phyloP scores from a whole-genome alignment of 1,140 invertebrate species.

The Oppia nitens region DNA sequence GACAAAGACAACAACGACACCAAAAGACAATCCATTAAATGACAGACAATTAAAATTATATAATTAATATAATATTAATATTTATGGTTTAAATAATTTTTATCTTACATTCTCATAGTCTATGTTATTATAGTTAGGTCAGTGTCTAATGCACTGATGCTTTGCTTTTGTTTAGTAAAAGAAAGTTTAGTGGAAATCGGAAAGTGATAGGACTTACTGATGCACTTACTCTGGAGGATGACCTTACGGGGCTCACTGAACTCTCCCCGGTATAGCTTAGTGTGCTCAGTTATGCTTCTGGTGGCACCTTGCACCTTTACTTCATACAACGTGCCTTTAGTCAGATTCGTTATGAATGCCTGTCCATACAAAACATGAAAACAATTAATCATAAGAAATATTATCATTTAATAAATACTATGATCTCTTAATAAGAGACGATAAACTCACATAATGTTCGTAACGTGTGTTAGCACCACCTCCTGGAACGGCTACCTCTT shows the following conservation, averaged over 20 bases:
- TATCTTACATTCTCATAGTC: too few relatives aligned
- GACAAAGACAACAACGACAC: not conserved
- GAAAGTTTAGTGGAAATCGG: not conserved
- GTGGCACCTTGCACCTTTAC: slow-evolving; percentile 51
- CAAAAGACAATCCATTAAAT: not conserved
- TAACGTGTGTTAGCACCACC: slow-evolving; percentile 29
- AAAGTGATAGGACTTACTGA: slow-evolving; percentile 20
- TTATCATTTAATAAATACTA: not conserved
- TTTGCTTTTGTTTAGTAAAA: not conserved
- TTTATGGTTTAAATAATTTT: too few relatives aligned
- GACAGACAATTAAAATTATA: too few relatives aligned
- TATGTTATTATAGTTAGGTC: too few relatives aligned
- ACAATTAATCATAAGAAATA: not conserved
- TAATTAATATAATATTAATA: too few relatives aligned
- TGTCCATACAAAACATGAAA: not conserved
- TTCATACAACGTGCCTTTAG: slow-evolving; percentile 52
- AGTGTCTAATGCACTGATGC: too few relatives aligned
- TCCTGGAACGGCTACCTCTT: slow-evolving; percentile 42
- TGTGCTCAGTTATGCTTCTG: slow-evolving; percentile 42
- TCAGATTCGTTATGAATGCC: slow-evolving; percentile 42
- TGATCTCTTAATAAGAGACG: too few relatives aligned
- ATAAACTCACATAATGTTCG: slow-evolving; percentile 19
- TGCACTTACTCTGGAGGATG: slow-evolving; percentile 44
- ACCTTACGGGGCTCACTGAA: slow-evolving; percentile 44
- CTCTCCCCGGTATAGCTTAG: slow-evolving; percentile 42